A percentile compares a stretch with the other conserved stretches of the same genome.
Conservation (phyloP, 2,888 invertebrate species). For the Volucella inanis region DNA sequence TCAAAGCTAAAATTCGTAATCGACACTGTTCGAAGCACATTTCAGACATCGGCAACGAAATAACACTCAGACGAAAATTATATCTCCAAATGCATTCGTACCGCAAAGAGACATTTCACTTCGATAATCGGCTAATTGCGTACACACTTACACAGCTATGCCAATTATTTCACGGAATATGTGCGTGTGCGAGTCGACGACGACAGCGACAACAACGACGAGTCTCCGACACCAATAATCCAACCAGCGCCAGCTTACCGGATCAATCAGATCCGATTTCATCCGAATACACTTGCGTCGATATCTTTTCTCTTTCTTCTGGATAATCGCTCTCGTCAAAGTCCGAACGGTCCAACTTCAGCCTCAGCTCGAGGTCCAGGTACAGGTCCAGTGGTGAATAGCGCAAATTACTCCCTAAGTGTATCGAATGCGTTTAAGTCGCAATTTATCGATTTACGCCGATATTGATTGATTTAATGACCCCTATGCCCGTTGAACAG, state of each 20-base stretch:
- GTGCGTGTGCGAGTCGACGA: constrained; percentile 5
- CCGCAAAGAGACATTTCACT: constrained; percentile 52
- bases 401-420: constrained; percentile 75
- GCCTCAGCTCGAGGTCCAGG: constrained; percentile 1
- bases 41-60: background rate
- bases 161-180: constrained; percentile 45
- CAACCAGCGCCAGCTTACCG: background rate
- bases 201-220: background rate
- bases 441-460: constrained; percentile 75
- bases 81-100: constrained; percentile 29
- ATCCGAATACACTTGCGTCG: constrained; percentile 40
- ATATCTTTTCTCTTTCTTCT: constrained; percentile 21
- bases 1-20: background rate
- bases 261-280: constrained; percentile 43
- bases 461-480: constrained; percentile 75
- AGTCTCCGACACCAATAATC: background rate
- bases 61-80: constrained; percentile 2
- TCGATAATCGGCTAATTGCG: constrained; percentile 54
- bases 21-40: background rate
- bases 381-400: constrained; percentile 55
- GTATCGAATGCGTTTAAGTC: constrained; percentile 75
- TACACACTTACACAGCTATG: constrained; percentile 49
- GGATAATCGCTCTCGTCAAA: background rate
- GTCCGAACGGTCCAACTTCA: constrained; percentile 1
- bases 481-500: constrained; percentile 62